A percentile compares a stretch with the other conserved stretches of the same genome.
phyloP scores from a whole-genome alignment of 2,113 vertebrate species.

The Chunga burmeisteri region DNA sequence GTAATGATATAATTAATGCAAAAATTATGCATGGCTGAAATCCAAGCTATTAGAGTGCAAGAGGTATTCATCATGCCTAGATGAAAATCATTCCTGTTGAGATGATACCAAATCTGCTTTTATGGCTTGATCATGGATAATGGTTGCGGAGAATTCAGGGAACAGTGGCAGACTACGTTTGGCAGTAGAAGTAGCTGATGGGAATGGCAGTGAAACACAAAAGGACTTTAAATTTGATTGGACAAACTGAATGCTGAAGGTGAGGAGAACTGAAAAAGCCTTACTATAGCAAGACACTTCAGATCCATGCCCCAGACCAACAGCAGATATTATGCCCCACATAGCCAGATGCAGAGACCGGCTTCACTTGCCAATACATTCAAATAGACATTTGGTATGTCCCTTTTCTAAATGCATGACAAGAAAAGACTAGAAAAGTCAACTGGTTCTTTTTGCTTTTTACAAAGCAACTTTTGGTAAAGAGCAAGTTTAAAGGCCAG shows the following conservation, averaged over 20 bases:
- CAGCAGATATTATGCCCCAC: neutral
- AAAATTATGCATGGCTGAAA: constrained; percentile 52
- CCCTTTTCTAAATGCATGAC: neutral
- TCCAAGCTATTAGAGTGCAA: constrained; percentile 12
- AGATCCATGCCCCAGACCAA: neutral
- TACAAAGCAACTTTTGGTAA: neutral
- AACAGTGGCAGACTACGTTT: neutral
- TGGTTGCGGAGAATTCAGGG: neutral
- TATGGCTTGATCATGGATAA: neutral
- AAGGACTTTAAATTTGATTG: neutral
- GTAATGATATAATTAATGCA: constrained; percentile 41
- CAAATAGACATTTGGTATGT: neutral
- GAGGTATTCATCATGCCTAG: constrained; percentile 17
- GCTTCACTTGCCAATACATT: neutral
- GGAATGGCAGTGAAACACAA: neutral
- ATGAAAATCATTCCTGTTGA: constrained; percentile 15
- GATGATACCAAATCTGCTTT: neutral
- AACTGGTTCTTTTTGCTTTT: neutral
- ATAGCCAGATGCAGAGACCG: neutral
- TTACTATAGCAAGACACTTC: neutral
- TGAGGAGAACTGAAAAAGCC: neutral
- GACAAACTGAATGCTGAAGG: neutral
- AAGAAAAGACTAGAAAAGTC: neutral
- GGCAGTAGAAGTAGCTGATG: neutral
- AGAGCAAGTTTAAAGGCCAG: neutral